Evolutionary conservation across 2,888 invertebrate genomes (phyloP).

Genomic region (Apamea monoglypha): DNA sequence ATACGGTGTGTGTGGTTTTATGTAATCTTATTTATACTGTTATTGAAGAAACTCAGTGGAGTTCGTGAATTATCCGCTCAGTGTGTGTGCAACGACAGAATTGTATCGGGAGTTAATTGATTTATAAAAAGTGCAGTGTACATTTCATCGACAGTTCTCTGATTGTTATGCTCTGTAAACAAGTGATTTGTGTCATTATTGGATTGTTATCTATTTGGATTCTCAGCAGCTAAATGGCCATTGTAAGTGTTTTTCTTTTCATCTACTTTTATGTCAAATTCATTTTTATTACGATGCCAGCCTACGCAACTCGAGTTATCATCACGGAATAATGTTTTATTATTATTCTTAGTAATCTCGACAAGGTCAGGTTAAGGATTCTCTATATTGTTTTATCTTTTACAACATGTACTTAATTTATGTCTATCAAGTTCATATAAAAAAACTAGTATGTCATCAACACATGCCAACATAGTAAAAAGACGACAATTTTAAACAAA

Average conservation of each 20-base stretch:
- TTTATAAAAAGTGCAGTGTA: constrained; percentile 81
- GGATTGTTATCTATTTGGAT: constrained; percentile 85
- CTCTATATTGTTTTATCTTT: not conserved
- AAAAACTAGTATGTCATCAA: not conserved
- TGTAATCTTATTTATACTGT: constrained; percentile 86
- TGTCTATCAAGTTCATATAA: constrained; percentile 2
- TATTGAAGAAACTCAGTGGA: constrained; percentile 80
- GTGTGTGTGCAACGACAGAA: constrained; percentile 75
- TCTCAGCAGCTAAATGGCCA: constrained; percentile 81
- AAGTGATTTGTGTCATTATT: constrained; percentile 85
- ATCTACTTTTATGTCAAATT: constrained; percentile 48
- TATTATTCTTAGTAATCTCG: constrained; percentile 10
- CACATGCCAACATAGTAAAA: not conserved
- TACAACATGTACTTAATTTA: not conserved
- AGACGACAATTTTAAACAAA: not conserved
- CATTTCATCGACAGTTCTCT: constrained; percentile 71
- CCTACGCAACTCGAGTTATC: constrained; percentile 1
- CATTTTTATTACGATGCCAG: constrained; percentile 12
- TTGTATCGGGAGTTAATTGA: constrained; percentile 77
- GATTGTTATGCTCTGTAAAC: constrained; percentile 79
- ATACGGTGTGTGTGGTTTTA: constrained; percentile 88
- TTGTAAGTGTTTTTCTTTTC: constrained; percentile 78
- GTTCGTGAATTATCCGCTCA: constrained; percentile 72
- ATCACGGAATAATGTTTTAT: constrained; percentile 3
- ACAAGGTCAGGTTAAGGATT: constrained; percentile 1